Evolutionary conservation across 1,140 invertebrate species (phyloP).

Genomic region (Rhyzopertha dominica): DNA sequence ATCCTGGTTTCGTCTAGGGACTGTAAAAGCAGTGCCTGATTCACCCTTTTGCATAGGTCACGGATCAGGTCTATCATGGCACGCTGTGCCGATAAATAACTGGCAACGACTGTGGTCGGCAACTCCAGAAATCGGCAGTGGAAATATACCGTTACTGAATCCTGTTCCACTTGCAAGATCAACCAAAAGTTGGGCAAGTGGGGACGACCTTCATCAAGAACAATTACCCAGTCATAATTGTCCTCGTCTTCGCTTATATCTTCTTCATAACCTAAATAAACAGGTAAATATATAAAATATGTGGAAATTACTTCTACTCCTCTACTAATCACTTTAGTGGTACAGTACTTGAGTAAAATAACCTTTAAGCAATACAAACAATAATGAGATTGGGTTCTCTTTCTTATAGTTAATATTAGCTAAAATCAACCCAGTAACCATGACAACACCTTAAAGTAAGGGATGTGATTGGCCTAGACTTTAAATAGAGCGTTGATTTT

Average conservation of each 20-base stretch:
- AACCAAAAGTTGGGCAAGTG: conserved; percentile 73
- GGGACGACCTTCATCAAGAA: conserved; percentile 51
- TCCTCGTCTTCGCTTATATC: conserved; percentile 55
- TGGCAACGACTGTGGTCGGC: conserved; percentile 48
- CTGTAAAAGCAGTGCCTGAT: conserved; percentile 67
- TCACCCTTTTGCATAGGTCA: conserved; percentile 61
- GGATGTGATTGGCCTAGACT: too few relatives aligned
- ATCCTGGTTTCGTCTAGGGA: conserved; percentile 65
- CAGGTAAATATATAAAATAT: too few relatives aligned
- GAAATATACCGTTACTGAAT: conserved; percentile 64
- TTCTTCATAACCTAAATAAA: conserved; percentile 37
- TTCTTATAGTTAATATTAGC: too few relatives aligned
- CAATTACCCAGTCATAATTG: conserved; percentile 57
- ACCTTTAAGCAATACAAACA: too few relatives aligned
- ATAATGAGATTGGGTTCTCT: too few relatives aligned
- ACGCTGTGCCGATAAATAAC: conserved; percentile 53
- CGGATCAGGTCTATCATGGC: conserved; percentile 54
- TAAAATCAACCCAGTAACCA: too few relatives aligned
- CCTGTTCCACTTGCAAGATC: conserved; percentile 58
- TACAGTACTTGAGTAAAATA: too few relatives aligned
- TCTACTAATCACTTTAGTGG: too few relatives aligned
- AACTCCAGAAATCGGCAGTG: conserved; percentile 61
- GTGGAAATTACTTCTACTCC: too few relatives aligned
- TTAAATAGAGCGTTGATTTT: too few relatives aligned
- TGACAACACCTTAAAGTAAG: too few relatives aligned